A percentile compares a stretch with the other conserved stretches of the same genome.
Evolutionary conservation across 2,113 vertebrate genomes (phyloP).

Genomic region (Toxostoma redivivum): DNA sequence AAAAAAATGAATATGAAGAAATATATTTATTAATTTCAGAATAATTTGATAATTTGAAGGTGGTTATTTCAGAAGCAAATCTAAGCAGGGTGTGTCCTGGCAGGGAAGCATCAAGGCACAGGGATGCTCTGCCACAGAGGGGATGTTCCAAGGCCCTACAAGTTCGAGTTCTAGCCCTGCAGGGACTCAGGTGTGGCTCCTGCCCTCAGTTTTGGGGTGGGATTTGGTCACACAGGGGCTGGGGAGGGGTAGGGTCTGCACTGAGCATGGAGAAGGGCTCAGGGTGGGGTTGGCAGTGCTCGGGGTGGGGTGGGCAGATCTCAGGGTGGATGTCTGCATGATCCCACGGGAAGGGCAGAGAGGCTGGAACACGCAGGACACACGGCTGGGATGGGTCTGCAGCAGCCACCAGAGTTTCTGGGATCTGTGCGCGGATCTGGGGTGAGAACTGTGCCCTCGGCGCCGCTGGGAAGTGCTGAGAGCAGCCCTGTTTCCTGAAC

Average conservation of each 20-base stretch:
- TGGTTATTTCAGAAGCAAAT: background rate
- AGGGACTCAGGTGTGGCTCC: accelerated
- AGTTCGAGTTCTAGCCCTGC: accelerated
- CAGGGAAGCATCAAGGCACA: background rate
- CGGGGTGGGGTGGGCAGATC: background rate
- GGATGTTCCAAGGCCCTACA: background rate
- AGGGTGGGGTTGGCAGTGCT: background rate
- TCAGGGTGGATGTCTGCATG: background rate
- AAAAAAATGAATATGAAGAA: background rate
- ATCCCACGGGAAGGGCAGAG: background rate
- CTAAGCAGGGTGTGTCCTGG: accelerated
- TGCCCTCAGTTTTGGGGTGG: background rate
- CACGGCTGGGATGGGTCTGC: accelerated
- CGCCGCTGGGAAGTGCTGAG: background rate
- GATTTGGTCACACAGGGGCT: background rate
- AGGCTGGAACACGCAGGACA: background rate
- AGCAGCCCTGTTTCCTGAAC: background rate
- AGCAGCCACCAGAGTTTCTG: background rate
- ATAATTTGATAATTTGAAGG: background rate
- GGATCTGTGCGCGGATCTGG: background rate
- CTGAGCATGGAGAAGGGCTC: background rate
- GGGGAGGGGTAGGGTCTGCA: background rate
- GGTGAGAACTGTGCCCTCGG: background rate
- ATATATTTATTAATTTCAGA: background rate
- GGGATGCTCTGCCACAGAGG: accelerated